A percentile compares a stretch with the other conserved stretches of the same genome.
phyloP scores from a whole-genome alignment of 2,888 invertebrate species.

The Lasioglossum figueresi region DNA sequence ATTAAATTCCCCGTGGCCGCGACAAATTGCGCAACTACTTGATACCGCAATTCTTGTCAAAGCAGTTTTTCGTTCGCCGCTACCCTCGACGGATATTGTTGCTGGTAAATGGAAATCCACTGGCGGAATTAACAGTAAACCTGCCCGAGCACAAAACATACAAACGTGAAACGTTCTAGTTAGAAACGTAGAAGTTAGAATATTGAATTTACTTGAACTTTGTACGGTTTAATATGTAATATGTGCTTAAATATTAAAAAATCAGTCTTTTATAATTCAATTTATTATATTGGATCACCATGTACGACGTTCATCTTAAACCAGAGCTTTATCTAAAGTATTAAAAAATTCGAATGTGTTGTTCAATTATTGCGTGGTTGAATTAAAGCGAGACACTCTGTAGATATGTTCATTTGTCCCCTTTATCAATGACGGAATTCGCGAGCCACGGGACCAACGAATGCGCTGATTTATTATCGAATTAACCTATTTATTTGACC shows the following conservation, averaged over 20 bases:
- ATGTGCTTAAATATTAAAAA: too few relatives aligned
- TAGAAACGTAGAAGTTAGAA: too few relatives aligned
- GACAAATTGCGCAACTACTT: slow-evolving; percentile 13
- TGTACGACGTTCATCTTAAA: not conserved
- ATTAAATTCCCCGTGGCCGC: not conserved
- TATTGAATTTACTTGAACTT: too few relatives aligned
- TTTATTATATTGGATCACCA: not conserved
- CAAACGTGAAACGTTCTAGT: too few relatives aligned
- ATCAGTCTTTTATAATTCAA: too few relatives aligned
- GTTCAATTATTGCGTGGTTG: not conserved
- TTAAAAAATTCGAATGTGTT: not conserved
- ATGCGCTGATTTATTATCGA: slow-evolving; percentile 27
- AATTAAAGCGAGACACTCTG: not conserved
- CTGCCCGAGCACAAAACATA: too few relatives aligned
- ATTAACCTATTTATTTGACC: slow-evolving; percentile 32
- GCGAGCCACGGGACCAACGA: slow-evolving; percentile 1
- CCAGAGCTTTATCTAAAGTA: not conserved
- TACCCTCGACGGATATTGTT: not conserved
- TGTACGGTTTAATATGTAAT: too few relatives aligned
- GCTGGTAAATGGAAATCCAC: too few relatives aligned
- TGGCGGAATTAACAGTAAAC: not conserved
- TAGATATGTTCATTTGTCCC: not conserved
- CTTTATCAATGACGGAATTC: slow-evolving; percentile 33
- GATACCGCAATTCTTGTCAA: not conserved
- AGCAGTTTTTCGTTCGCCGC: not conserved